Percentiles rank a stretch among this genome's conserved stretches.
Evolutionary conservation across 2,888 invertebrate genomes (phyloP).

Genomic region (Nebria salina): DNA sequence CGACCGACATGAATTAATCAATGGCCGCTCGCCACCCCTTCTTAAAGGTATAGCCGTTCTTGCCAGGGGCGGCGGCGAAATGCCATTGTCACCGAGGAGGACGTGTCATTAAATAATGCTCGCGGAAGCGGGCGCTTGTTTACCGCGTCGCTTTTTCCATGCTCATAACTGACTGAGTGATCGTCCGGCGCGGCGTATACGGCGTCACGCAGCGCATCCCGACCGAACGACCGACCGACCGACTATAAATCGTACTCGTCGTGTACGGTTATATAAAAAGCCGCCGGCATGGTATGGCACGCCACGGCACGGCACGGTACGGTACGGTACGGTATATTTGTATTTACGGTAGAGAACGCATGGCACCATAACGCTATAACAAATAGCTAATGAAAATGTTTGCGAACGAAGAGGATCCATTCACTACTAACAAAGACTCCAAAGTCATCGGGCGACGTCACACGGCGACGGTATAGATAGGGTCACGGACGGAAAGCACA

Average conservation of each 20-base stretch:
- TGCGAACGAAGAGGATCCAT: conserved; percentile 53
- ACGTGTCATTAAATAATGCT: conserved; percentile 45
- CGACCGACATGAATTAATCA: conserved; percentile 61
- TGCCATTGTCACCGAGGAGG: conserved; percentile 38
- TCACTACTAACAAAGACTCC: conserved; percentile 25
- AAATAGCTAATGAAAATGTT: conserved; percentile 62
- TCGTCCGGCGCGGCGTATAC: neutral
- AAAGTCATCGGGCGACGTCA: conserved; percentile 39
- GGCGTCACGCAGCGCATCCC: neutral
- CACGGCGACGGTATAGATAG: conserved; percentile 37
- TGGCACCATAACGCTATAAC: conserved; percentile 55
- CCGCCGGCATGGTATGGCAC: conserved; percentile 6
- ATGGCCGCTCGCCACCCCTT: conserved; percentile 45
- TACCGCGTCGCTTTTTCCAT: conserved; percentile 36
- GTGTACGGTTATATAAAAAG: conserved; percentile 29
- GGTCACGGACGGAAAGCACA: conserved; percentile 47
- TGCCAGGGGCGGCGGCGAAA: neutral
- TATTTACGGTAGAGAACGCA: conserved; percentile 45
- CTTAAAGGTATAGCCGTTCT: neutral
- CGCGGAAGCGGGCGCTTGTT: conserved; percentile 27
- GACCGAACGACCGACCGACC: neutral
- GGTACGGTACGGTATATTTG: conserved; percentile 36
- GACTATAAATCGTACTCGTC: conserved; percentile 36
- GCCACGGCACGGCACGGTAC: conserved; percentile 8
- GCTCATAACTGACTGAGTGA: conserved; percentile 34